Base-by-base conservation (phyloP, 2,113 vertebrate species). In the Phylloscopus trochilus region DNA sequence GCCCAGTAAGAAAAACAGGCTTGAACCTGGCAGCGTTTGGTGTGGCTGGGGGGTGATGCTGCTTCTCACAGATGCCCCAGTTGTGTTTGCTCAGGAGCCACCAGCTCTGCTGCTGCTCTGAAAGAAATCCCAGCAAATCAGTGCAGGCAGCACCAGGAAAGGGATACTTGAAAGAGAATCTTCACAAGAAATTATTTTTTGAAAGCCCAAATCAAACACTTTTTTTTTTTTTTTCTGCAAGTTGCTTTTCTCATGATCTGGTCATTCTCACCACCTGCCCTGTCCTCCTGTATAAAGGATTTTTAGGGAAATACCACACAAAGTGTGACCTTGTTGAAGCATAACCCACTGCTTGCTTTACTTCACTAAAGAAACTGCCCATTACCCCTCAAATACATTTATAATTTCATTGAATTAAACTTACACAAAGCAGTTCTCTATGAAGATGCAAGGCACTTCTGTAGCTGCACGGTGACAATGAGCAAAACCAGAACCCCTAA, bases 401-500 rank as follows among this genome's bases (percentile, higher is more conserved):
- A 6, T 18, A 9, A 53, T 75, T 53, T 49, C 5, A 58, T 62
- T 69, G 52, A 20, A 52, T 59, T 69, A 14, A 63, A 44, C 35
- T 64, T 35, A 14, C 47, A 35, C 26, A 37, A 39, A 28, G 15
- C 18, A 13, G 13, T 75, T 90, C 89, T 43, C 41, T 49, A 15
- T 66, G 55, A 37, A 74, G 63, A 12, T 37, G 37, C 30, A 6
- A 83, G 80, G 56, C 64, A 35, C 31, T 88, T 60, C 7, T 3
- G 16, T 41, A 59, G 28, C 63, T 12, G 19, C 37, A 4, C 37
- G 17, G 76, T 96, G 95, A 75, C 62, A 64, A 41, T 83, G 92
- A 95, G 84, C 21, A 76, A 92, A 88, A 55, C 16, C 89, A 96
- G 92, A 90, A 89, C 20, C 72, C 31, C 23, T 74, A 73, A 53